Evolutionary conservation across 1,140 invertebrate species (phyloP).

Genomic region (Chrysoperla carnea): DNA sequence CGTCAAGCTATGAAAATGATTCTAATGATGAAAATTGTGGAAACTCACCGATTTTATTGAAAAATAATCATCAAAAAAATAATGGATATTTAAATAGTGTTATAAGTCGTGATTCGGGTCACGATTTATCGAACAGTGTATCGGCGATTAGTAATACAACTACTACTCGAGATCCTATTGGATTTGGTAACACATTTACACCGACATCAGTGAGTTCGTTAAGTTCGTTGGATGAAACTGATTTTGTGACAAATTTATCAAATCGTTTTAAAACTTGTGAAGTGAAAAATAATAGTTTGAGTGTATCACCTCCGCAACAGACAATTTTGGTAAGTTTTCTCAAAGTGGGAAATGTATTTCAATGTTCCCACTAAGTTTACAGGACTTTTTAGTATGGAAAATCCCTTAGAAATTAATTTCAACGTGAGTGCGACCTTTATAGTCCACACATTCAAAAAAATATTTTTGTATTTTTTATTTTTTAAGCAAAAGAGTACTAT

Average conservation of each 20-base stretch:
- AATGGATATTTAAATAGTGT: not conserved
- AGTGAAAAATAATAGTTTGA: not conserved
- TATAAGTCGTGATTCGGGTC: conserved; percentile 20
- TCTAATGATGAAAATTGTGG: conserved; percentile 11
- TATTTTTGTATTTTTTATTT: too few species aligned
- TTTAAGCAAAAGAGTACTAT: too few species aligned
- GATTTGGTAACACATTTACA: conserved; percentile 8
- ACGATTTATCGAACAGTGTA: conserved; percentile 13
- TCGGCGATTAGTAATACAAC: conserved; percentile 16
- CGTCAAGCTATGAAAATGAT: conserved; percentile 16
- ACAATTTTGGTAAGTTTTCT: too few species aligned
- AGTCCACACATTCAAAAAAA: too few species aligned
- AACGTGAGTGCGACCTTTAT: too few species aligned
- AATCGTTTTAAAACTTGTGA: not conserved
- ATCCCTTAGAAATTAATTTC: too few species aligned
- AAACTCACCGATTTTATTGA: conserved; percentile 9
- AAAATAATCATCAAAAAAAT: not conserved
- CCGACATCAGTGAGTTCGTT: conserved; percentile 19
- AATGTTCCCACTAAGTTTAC: too few species aligned
- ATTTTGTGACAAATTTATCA: conserved; percentile 10
- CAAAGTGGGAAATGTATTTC: too few species aligned
- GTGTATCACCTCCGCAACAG: too few species aligned
- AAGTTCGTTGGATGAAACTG: conserved; percentile 21
- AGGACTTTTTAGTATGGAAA: too few species aligned
- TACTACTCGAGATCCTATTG: not conserved